These are phyloP conservation scores for Oligia strigilis DNA, from an alignment of 2,888 invertebrate species.

Conservation along the genomic window DNA sequence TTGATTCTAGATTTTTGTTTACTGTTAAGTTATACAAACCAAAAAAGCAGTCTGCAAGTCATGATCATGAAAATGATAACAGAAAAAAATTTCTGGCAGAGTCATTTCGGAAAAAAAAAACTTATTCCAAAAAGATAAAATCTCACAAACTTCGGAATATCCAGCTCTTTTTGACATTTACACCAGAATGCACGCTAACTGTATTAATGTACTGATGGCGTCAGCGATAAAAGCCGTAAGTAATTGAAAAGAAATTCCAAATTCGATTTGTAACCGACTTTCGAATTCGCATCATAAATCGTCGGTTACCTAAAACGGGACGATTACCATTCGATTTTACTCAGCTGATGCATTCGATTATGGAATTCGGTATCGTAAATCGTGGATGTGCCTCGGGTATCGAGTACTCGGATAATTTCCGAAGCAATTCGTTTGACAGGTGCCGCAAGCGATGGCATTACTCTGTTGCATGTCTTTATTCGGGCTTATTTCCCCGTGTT, in stretches of 20 bases:
- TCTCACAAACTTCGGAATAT: conserved; percentile 23
- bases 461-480: conserved; percentile 75
- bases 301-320: conserved; percentile 67
- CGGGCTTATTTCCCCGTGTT: conserved; percentile 57
- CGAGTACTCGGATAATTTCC: conserved; percentile 69
- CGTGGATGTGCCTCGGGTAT: conserved; percentile 61
- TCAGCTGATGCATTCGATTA: conserved; percentile 68
- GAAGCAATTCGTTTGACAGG: conserved; percentile 72
- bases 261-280: conserved; percentile 62
- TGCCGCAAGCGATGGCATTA: conserved; percentile 71
- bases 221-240: conserved; percentile 45
- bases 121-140: conserved; percentile 12
- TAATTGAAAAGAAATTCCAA: conserved; percentile 61
- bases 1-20: conserved; percentile 18
- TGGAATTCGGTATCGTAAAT: conserved; percentile 69
- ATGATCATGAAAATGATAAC: conserved; percentile 1
- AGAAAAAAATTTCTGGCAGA: not conserved
- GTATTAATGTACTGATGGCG: conserved; percentile 42
- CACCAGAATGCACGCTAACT: conserved; percentile 35
- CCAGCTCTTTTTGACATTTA: conserved; percentile 36
- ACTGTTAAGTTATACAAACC: not conserved
- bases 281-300: conserved; percentile 66
- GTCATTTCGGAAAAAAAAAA: conserved; percentile 11
- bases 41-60: conserved; percentile 8
- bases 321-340: conserved; percentile 66